Evolutionary conservation across 2,888 invertebrate genomes (phyloP).

Genomic region (Melolontha melolontha): DNA sequence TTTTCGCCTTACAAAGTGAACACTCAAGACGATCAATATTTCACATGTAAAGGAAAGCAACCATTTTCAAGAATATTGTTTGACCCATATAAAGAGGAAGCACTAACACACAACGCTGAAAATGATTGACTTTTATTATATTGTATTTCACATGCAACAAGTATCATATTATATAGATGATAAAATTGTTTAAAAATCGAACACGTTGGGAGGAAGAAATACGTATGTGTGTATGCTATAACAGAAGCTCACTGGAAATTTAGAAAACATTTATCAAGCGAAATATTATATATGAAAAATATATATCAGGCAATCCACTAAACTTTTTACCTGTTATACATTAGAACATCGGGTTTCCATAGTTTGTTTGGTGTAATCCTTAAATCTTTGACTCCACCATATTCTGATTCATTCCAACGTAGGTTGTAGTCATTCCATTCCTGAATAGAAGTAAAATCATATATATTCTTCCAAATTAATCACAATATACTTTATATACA

Average conservation of each 20-base stretch:
- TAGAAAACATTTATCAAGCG: slow-evolving; percentile 32
- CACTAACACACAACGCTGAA: background rate
- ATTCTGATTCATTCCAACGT: slow-evolving; percentile 95
- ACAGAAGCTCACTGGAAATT: slow-evolving; percentile 33
- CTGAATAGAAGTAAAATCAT: slow-evolving; percentile 67
- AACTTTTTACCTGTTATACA: slow-evolving; percentile 96
- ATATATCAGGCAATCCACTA: slow-evolving; percentile 53
- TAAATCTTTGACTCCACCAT: slow-evolving; percentile 93
- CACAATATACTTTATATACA: background rate
- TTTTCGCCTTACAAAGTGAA: background rate
- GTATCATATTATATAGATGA: background rate
- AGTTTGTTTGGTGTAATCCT: slow-evolving; percentile 94
- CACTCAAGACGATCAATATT: slow-evolving; percentile 23
- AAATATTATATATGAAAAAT: slow-evolving; percentile 12
- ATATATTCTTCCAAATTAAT: slow-evolving; percentile 7
- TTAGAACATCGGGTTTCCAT: slow-evolving; percentile 99
- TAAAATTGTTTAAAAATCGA: background rate
- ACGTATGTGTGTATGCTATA: slow-evolving; percentile 15
- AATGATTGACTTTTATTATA: slow-evolving; percentile 16
- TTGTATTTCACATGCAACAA: slow-evolving; percentile 27
- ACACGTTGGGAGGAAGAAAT: slow-evolving; percentile 5
- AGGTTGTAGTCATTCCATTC: slow-evolving; percentile 99
- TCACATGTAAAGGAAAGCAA: slow-evolving; percentile 24
- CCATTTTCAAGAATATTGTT: slow-evolving; percentile 7
- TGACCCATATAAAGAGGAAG: slow-evolving; percentile 6